A percentile compares a stretch with the other conserved stretches of the same genome.
phyloP scores from a whole-genome alignment of 92 coral and sea anemone genomes.

The Montipora capitata region DNA sequence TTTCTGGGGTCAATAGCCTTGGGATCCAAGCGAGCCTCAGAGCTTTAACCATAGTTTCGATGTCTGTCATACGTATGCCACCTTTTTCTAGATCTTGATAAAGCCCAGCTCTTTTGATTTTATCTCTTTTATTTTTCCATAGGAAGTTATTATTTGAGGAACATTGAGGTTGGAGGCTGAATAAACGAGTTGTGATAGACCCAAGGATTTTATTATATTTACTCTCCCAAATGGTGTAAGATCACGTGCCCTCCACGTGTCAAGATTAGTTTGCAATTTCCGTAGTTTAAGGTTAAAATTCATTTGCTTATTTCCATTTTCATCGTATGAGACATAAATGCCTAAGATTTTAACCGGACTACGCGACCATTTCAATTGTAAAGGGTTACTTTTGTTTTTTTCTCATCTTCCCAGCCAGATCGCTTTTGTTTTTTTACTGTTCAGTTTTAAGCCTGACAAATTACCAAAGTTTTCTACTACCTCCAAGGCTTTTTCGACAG shows the following conservation, averaged over 20 bases:
- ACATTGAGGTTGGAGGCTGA: neutral
- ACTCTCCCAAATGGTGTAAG: neutral
- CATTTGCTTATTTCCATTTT: conserved; percentile 1
- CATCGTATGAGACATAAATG: conserved; percentile 12
- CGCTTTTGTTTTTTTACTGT: conserved; percentile 11
- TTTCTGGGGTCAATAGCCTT: neutral
- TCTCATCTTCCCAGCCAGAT: conserved; percentile 18
- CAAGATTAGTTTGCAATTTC: neutral
- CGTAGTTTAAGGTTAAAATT: neutral
- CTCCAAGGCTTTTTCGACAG: conserved; percentile 11
- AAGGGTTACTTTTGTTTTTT: neutral
- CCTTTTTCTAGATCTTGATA: neutral
- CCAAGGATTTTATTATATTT: neutral
- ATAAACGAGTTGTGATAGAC: neutral
- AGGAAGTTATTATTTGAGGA: neutral
- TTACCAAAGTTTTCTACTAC: neutral
- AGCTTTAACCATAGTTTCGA: neutral
- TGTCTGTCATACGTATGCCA: neutral
- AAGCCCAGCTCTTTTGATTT: neutral
- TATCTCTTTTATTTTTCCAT: neutral
- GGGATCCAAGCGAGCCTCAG: neutral
- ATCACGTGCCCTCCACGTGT: neutral
- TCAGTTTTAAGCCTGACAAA: neutral
- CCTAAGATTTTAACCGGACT: neutral
- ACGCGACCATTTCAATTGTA: conserved; percentile 4